Evolutionary conservation across 2,113 vertebrate genomes (phyloP).

Genomic region (Drymodes brunneopygia): DNA sequence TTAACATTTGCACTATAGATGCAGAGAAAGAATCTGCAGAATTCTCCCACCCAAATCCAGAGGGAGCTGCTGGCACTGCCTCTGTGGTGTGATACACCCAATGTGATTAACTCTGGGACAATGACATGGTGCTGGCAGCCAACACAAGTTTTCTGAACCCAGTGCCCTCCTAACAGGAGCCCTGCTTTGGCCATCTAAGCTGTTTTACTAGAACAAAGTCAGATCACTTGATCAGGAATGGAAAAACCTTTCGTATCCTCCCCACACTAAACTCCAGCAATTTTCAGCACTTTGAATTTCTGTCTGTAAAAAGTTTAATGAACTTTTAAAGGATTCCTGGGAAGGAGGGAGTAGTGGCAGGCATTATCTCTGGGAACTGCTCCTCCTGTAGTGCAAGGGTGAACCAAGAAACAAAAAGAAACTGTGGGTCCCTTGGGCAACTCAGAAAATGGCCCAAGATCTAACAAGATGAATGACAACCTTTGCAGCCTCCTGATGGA

Average conservation of each 20-base stretch:
- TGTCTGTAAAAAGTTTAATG: background rate
- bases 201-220: background rate
- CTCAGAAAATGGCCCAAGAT: background rate
- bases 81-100: background rate
- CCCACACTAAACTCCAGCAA: background rate
- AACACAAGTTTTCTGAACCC: fast-evolving
- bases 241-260: background rate
- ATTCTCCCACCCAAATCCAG: background rate
- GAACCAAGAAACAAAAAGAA: background rate
- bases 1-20: background rate
- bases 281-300: background rate
- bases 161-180: background rate
- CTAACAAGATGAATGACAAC: background rate
- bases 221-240: background rate
- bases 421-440: background rate
- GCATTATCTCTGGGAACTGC: background rate
- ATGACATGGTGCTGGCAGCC: background rate
- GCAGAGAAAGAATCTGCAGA: background rate
- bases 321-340: background rate
- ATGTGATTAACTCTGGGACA: background rate
- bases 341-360: background rate
- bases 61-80: background rate
- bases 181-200: background rate
- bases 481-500: background rate
- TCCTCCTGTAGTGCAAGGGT: background rate